Evolutionary conservation across 2,797 vertebrate genomes (phyloP), one percentile per base, ranked within the genome.

Genomic region (Sphaeramia orbicularis): DNA sequence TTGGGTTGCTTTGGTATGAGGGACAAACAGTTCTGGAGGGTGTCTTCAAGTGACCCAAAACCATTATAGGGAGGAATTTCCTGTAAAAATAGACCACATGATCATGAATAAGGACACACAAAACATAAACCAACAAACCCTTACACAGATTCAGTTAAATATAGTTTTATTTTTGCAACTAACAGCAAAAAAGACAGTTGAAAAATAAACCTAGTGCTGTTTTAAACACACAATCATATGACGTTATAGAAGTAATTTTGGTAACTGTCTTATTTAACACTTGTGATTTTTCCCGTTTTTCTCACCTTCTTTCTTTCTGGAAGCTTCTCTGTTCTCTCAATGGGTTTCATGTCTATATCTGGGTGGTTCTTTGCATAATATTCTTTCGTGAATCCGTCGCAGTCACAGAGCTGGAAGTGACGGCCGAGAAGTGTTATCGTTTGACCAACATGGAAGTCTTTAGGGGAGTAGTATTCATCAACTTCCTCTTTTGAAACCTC

Each of bases 41-140:
- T 96, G 77, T 99, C 97, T 74, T 99, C 97, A 13, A 95, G 71
- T 2, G 95, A 87, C 8, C 98, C 98, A 44, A 94, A 98, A 36
- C 97, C 96, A 37, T 99, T 98, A 73, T 98, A 98, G 0, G 96
- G 96, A 52, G 96, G 96, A 73, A 97, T 71, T 36, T 90, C 90
- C 96, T 98, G 83, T 36, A 41, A 50, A 55, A 16, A 38, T 52
- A 9, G 2, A 35, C n/a, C 13, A 57, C 16, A 40, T 4, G 2
- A 40, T 49, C 10, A 40, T 35, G 1, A 11, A 51, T 38, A 6
- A 9, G 4, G 38, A 44, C 11, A 30, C 37, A 15, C 2, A 12
- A 55, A 18, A 51, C 8, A 55, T 13, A 5, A 10, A 47, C 35
- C 15, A 24, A 54, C 32, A 43, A 30, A 11, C 2, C 5, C 4